phyloP scores from a whole-genome alignment of 2,113 vertebrate genomes.

The Barbus barbus region DNA sequence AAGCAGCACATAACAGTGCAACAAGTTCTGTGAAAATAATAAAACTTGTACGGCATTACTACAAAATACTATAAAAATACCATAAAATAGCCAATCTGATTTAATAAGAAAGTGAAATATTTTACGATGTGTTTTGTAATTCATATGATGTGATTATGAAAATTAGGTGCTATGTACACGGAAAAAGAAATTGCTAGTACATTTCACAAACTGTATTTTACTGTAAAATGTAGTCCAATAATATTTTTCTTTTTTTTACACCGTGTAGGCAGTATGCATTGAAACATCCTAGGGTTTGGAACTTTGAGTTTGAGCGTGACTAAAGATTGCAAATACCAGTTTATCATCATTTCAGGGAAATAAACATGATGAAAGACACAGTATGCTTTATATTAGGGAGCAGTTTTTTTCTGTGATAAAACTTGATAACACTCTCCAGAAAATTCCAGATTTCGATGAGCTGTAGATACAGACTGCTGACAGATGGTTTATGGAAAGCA shows the following conservation, averaged over 20 bases:
- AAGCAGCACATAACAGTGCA: background rate
- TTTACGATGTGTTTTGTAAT: background rate
- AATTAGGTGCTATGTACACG: no score
- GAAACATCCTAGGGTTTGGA: background rate
- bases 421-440: background rate
- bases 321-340: background rate
- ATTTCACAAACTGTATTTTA: no score
- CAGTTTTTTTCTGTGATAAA: background rate
- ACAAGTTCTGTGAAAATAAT: no score
- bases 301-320: background rate
- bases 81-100: background rate
- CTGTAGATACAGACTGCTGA: conserved; percentile 2
- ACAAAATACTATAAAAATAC: background rate
- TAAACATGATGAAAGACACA: background rate
- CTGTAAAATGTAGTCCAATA: no score
- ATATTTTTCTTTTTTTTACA: no score
- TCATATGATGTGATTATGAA: no score
- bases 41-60: no score
- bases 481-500: conserved; percentile 35
- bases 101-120: no score
- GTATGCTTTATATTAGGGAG: background rate
- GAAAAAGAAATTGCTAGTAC: no score
- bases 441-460: background rate
- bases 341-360: background rate
- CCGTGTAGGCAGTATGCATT: background rate